phyloP scores from a whole-genome alignment of 2,888 invertebrate species.

The Rhyacophila evoluta region DNA sequence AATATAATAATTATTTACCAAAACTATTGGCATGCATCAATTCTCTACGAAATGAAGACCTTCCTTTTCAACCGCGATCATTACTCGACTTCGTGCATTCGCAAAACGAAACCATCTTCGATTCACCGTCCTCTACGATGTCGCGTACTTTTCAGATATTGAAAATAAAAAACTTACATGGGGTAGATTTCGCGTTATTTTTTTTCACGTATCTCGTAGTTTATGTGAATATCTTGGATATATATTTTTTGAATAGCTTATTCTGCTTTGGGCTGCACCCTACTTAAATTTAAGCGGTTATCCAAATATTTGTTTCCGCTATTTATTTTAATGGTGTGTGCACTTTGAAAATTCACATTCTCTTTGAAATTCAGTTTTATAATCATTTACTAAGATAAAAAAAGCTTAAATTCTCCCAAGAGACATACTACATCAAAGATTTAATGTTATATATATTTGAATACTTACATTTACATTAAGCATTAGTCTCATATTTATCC shows the following conservation, averaged over 20 bases:
- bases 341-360: constrained; percentile 42
- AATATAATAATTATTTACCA: too few species aligned
- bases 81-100: too few species aligned
- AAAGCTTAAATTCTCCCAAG: constrained; percentile 29
- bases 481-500: too few species aligned
- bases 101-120: too few species aligned
- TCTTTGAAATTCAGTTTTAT: constrained; percentile 35
- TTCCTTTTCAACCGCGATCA: too few species aligned
- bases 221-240: background rate
- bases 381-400: background rate
- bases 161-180: background rate
- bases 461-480: too few species aligned
- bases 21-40: too few species aligned
- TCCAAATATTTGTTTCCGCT: constrained; percentile 41
- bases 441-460: too few species aligned
- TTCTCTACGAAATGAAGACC: too few species aligned
- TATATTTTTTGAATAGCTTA: background rate
- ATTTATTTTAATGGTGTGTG: constrained; percentile 41
- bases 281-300: constrained; percentile 38
- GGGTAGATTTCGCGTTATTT: background rate
- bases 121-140: too few species aligned
- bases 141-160: too few species aligned
- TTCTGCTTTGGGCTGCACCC: background rate
- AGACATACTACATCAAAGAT: constrained; percentile 1
- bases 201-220: background rate